Percentiles rank a stretch among this genome's conserved stretches.
These are phyloP conservation scores for Morpho deidamia DNA, from an alignment of 2,888 invertebrate genomes.

Conservation along the genomic window DNA sequence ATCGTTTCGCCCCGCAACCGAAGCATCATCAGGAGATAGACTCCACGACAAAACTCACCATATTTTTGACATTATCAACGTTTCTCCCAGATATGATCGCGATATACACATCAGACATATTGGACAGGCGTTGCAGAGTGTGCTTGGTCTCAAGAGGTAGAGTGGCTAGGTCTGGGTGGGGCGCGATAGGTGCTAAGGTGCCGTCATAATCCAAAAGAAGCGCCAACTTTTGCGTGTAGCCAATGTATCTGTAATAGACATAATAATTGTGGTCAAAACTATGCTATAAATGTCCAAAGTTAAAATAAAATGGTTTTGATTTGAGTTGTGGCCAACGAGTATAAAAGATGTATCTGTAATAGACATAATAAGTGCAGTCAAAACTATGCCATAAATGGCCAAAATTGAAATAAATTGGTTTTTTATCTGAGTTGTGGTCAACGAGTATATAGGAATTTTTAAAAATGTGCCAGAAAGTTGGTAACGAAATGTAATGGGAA, in stretches of 20 bases:
- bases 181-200: slow-evolving; percentile 92
- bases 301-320: too few species aligned
- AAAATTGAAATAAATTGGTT: too few species aligned
- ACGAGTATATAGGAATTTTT: too few species aligned
- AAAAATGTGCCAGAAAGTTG: too few species aligned
- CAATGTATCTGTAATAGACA: slow-evolving; percentile 84
- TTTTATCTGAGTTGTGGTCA: too few species aligned
- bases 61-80: slow-evolving; percentile 91
- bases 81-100: slow-evolving; percentile 92
- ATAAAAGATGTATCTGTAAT: slow-evolving; percentile 39
- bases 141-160: slow-evolving; percentile 91
- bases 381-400: background rate
- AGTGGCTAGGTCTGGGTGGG: slow-evolving; percentile 93
- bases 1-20: too few species aligned
- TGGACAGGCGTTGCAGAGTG: slow-evolving; percentile 88
- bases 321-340: too few species aligned
- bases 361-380: background rate
- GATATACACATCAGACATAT: slow-evolving; percentile 91
- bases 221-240: slow-evolving; percentile 90
- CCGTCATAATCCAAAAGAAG: slow-evolving; percentile 92
- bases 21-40: too few species aligned
- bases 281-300: too few species aligned
- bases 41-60: too few species aligned
- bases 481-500: too few species aligned
- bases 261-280: background rate